phyloP scores from a whole-genome alignment of 2,888 invertebrate species.

The Thelaira solivaga region DNA sequence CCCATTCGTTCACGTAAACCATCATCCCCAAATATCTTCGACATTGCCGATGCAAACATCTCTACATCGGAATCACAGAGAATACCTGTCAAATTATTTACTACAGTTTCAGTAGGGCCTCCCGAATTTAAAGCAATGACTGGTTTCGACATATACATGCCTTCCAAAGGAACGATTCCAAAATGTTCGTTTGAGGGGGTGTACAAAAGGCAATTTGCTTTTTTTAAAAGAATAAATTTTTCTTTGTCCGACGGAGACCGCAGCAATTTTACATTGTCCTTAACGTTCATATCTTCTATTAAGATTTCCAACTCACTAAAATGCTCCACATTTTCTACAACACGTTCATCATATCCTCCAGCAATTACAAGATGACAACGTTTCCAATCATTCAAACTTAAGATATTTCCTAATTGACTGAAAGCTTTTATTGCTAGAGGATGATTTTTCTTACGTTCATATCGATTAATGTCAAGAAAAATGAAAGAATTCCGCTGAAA shows the following conservation, averaged over 20 bases:
- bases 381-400: conserved; percentile 80
- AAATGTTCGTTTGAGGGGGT: conserved; percentile 98
- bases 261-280: conserved; percentile 87
- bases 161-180: conserved; percentile 99
- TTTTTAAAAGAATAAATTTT: conserved; percentile 88
- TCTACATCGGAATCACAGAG: conserved; percentile 84
- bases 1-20: conserved; percentile 84
- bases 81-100: conserved; percentile 87
- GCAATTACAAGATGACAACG: conserved; percentile 92
- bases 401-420: conserved; percentile 80
- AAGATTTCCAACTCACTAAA: conserved; percentile 85
- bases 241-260: conserved; percentile 91
- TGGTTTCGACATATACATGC: conserved; percentile 95
- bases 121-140: conserved; percentile 97
- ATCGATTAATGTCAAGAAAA: conserved; percentile 97
- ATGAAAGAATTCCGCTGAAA: conserved; percentile 81
- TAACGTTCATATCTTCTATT: conserved; percentile 81
- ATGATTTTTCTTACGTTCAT: conserved; percentile 98
- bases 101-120: conserved; percentile 95
- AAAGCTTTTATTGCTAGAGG: conserved; percentile 89
- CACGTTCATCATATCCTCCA: conserved; percentile 96
- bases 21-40: conserved; percentile 81
- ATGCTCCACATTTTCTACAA: conserved; percentile 91
- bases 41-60: conserved; percentile 88
- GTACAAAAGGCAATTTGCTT: conserved; percentile 90